Evolutionary conservation across 2,888 invertebrate genomes (phyloP).

Genomic region (Coenonympha glycerion): DNA sequence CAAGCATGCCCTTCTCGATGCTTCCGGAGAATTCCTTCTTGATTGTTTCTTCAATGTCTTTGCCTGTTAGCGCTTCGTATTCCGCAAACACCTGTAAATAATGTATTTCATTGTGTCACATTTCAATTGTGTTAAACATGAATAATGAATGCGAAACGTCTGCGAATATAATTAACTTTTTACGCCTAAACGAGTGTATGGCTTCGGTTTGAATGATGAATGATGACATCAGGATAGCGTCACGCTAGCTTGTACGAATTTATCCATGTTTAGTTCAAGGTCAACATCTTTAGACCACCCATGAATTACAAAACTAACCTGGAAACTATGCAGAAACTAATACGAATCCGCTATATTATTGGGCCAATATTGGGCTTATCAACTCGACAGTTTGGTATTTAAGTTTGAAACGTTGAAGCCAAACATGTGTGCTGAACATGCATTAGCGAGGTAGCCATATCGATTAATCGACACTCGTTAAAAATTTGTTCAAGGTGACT

Average conservation of each 20-base stretch:
- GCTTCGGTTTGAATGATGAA: neutral
- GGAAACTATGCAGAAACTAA: no score
- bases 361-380: neutral
- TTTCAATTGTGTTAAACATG: conserved; percentile 18
- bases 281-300: neutral
- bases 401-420: conserved; percentile 1
- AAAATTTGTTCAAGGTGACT: conserved; percentile 8
- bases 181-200: conserved; percentile 21
- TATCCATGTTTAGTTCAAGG: neutral
- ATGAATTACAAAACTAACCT: neutral
- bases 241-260: neutral
- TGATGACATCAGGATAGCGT: conserved; percentile 1
- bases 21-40: conserved; percentile 93
- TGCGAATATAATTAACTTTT: conserved; percentile 19
- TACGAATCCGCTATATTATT: no score
- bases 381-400: neutral
- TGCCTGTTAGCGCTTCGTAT: conserved; percentile 86
- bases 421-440: neutral
- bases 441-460: conserved; percentile 3
- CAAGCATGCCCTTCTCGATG: conserved; percentile 89
- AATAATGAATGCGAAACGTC: conserved; percentile 32
- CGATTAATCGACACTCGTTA: conserved; percentile 6
- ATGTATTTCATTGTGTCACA: conserved; percentile 16
- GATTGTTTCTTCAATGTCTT: conserved; percentile 89
- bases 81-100: conserved; percentile 83